A percentile compares a stretch with the other conserved stretches of the same genome.
phyloP scores from a whole-genome alignment of 1,140 invertebrate species.

The Ceratosolen fusciceps region DNA sequence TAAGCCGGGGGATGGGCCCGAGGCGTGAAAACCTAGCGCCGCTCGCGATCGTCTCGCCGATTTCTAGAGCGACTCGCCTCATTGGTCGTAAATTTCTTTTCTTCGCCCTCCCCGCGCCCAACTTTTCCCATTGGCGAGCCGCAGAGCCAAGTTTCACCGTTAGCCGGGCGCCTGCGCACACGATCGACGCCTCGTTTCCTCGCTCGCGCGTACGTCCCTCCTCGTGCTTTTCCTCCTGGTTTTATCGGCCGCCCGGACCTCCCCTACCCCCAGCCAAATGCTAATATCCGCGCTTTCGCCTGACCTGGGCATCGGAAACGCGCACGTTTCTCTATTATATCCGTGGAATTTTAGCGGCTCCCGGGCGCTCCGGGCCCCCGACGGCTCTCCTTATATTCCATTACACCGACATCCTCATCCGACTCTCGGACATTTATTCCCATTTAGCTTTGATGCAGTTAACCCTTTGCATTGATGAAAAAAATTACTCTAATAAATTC shows the following conservation, averaged over 20 bases:
- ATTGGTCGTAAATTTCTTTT: constrained; percentile 4
- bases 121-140: background rate
- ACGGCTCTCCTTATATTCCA: background rate
- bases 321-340: constrained; percentile 9
- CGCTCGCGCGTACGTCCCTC: background rate
- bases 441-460: background rate
- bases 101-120: background rate
- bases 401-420: background rate
- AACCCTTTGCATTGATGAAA: too few species aligned
- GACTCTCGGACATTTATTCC: background rate
- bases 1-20: background rate
- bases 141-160: constrained; percentile 29
- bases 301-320: too few species aligned
- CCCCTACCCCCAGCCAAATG: background rate
- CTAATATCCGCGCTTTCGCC: background rate
- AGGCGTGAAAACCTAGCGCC: constrained; percentile 2
- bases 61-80: constrained; percentile 14
- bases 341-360: background rate
- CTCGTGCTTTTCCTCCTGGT: background rate
- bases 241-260: background rate
- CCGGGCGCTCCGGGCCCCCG: too few species aligned
- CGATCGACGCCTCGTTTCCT: background rate
- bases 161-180: background rate
- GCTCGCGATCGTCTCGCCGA: background rate
- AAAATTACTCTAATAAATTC: too few species aligned